phyloP scores from a whole-genome alignment of 2,113 vertebrate genomes.

The Python bivittatus region DNA sequence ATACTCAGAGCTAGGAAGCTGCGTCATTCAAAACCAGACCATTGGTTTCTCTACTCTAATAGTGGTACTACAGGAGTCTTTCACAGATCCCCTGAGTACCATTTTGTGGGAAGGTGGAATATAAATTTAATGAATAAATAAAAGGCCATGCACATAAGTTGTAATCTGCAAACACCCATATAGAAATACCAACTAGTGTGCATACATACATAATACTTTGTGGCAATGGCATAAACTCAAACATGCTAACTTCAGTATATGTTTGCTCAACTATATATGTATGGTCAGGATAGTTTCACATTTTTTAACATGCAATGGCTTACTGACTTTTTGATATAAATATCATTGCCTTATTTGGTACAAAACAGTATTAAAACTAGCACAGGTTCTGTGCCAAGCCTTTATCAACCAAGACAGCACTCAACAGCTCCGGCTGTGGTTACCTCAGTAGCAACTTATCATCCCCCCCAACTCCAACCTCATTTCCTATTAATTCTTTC shows the following conservation, averaged over 20 bases:
- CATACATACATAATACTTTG: neutral
- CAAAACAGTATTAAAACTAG: neutral
- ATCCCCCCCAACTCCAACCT: neutral
- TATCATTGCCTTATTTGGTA: neutral
- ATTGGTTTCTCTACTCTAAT: neutral
- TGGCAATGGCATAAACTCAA: neutral
- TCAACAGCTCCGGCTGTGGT: neutral
- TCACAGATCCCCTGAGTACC: neutral
- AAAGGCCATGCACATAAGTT: neutral
- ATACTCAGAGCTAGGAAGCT: neutral
- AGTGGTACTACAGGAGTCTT: neutral
- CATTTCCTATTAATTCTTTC: constrained; percentile 5
- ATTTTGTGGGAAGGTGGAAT: neutral
- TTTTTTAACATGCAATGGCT: neutral
- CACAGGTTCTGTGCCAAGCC: neutral
- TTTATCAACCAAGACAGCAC: constrained; percentile 13
- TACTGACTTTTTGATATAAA: neutral
- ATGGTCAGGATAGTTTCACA: neutral
- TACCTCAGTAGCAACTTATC: neutral
- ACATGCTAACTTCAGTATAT: neutral
- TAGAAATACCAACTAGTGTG: neutral
- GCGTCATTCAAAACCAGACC: neutral
- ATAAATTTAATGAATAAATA: neutral
- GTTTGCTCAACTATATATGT: neutral
- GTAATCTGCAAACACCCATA: neutral